Evolutionary conservation across 2,888 invertebrate genomes (phyloP).

Genomic region (Tholera decimalis): DNA sequence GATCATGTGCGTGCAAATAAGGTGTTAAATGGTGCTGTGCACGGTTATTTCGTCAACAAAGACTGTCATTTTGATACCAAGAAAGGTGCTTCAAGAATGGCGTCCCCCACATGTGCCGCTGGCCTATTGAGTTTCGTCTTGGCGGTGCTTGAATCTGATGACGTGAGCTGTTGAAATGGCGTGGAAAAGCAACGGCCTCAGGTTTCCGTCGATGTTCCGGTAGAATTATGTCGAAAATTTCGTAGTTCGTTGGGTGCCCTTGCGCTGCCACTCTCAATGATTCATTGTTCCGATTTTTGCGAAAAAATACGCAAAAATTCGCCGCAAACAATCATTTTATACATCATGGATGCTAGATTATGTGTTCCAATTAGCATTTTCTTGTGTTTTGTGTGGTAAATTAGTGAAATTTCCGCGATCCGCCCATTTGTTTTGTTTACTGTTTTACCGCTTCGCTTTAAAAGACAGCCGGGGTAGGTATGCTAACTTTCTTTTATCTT

Average conservation of each 20-base stretch:
- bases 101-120: conserved; percentile 94
- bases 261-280: conserved; percentile 84
- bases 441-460: conserved; percentile 79
- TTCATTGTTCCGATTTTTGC: conserved; percentile 87
- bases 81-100: conserved; percentile 94
- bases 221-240: conserved; percentile 71
- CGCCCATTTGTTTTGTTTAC: conserved; percentile 88
- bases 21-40: conserved; percentile 83
- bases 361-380: conserved; percentile 52
- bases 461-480: conserved; percentile 45
- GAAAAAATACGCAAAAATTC: conserved; percentile 76
- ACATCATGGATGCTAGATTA: conserved; percentile 48
- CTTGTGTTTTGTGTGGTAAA: conserved; percentile 56
- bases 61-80: conserved; percentile 92
- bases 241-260: conserved; percentile 75
- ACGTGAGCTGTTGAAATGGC: conserved; percentile 81
- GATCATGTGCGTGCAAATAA: conserved; percentile 79
- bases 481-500: conserved; percentile 56
- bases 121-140: conserved; percentile 85
- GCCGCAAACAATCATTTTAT: conserved; percentile 52
- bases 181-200: conserved; percentile 76
- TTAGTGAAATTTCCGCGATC: conserved; percentile 67
- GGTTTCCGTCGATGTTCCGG: conserved; percentile 71
- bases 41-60: conserved; percentile 87
- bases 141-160: conserved; percentile 83